Conservation (phyloP, 2,797 vertebrate genomes). For the Squalus acanthias region DNA sequence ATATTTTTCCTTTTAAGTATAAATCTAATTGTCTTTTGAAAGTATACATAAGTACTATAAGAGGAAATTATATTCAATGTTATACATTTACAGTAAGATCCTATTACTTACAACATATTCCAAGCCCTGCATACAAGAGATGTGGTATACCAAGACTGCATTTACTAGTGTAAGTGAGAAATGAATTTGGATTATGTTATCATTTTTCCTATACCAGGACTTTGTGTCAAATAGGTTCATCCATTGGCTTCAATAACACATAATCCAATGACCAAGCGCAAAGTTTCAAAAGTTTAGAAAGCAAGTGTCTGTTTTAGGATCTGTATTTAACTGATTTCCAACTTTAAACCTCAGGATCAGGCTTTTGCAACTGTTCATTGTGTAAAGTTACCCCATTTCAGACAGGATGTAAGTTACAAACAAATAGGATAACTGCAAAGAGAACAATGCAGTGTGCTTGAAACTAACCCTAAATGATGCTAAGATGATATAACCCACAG, state of each 20-base stretch:
- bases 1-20: background rate
- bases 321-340: background rate
- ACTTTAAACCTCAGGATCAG: background rate
- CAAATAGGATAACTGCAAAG: background rate
- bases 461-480: background rate
- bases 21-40: background rate
- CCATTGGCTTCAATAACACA: background rate
- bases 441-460: background rate
- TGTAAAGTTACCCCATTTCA: background rate
- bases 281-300: background rate
- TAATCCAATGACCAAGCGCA: background rate
- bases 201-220: background rate
- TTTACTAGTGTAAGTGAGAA: background rate
- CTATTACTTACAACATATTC: background rate
- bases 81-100: background rate
- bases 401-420: background rate
- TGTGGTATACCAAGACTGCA: too few species aligned
- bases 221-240: background rate
- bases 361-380: background rate
- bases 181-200: background rate
- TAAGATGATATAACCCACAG: background rate
- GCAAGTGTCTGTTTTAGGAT: background rate
- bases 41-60: background rate
- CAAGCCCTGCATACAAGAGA: too few species aligned
- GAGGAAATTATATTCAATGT: background rate